Percentiles rank a stretch among this genome's conserved stretches.
These are phyloP conservation scores for Caenorhabditis tropicalis DNA, from an alignment of 1,140 invertebrate species.

Conservation along the genomic window DNA sequence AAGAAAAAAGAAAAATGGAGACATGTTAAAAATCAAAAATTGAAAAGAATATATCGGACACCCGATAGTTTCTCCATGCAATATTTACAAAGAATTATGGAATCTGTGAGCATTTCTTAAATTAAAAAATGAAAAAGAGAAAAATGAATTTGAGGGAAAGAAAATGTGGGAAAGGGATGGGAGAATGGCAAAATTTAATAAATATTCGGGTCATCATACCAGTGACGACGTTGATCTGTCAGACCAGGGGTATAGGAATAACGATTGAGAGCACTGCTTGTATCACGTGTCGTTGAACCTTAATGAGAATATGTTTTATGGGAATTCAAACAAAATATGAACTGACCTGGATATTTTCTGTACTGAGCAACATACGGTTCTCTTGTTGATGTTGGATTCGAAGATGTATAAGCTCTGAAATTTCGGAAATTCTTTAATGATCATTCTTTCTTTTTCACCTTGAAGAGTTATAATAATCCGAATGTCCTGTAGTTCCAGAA, in stretches of 20 bases:
- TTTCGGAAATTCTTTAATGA: not conserved
- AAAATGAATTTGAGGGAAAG: not conserved
- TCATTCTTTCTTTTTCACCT: constrained; percentile 31
- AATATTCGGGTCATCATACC: constrained; percentile 55
- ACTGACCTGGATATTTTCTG: constrained; percentile 52
- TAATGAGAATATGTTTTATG: not conserved
- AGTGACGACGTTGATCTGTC: constrained; percentile 51
- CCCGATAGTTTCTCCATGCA: constrained; percentile 14
- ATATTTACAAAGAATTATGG: constrained; percentile 30
- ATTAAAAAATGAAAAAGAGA: constrained; percentile 7
- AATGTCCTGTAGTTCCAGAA: constrained; percentile 27
- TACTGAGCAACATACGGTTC: constrained; percentile 49
- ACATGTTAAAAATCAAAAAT: constrained; percentile 42
- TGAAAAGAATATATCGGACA: constrained; percentile 34
- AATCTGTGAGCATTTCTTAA: not conserved
- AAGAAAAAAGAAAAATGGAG: not conserved
- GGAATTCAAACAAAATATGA: not conserved
- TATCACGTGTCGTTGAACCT: constrained; percentile 42
- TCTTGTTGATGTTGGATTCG: constrained; percentile 36
- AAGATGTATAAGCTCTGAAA: constrained; percentile 39
- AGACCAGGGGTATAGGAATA: constrained; percentile 51
- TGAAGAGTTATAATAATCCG: constrained; percentile 47
- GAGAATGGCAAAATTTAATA: constrained; percentile 6
- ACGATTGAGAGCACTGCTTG: constrained; percentile 45
- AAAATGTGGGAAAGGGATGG: not conserved